Evolutionary conservation across 2,888 invertebrate species (phyloP), one percentile per base, ranked within the genome.

Genomic region (Thymelicus lineola): DNA sequence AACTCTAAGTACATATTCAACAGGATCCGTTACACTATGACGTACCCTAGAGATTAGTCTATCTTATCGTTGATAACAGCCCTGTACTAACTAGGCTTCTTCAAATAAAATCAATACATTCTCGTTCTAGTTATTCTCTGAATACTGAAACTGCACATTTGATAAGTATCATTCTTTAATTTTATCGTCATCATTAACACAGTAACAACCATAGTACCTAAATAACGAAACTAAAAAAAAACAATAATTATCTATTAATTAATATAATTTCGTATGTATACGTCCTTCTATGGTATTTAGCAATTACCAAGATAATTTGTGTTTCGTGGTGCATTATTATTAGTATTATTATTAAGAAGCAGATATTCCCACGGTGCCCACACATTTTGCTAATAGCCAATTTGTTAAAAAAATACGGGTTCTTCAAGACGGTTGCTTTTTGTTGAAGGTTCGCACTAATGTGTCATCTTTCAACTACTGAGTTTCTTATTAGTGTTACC

Each of bases 11-110:
- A 48, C 35, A 59, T 59, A 66, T 59, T 58, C n/a, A 64, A 59
- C 35, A 48, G 46, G 28, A 48, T 53, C 53, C 10, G 53, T 53
- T 38, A 17, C 17, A 14, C 58, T 61, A 35, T 86, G 81, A 74
- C 86, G 84, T 84, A 53, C 20, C 86, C 85, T 78, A 70, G 69
- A 81, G 87, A 88, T 88, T 85, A 86, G 76, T 75, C 70, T 83
- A 84, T 82, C 84, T 89, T 88, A 90, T 90, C 89, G 81, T 74
- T 73, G 87, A 86, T 88, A 86, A 83, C 80, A 64, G 48, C 38
- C 28, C 63, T 50, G 50, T 10, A 53, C 53, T 20, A 53, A 20
- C 53, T 17, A 53, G 17, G 35, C 35, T 59, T 46, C 58, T 59
- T 15, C 48, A 58, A 65, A 58, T 57, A 58, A 59, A 66, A 66